Base-by-base conservation (phyloP, 2,113 vertebrate species). In the Lutjanus erythropterus region DNA sequence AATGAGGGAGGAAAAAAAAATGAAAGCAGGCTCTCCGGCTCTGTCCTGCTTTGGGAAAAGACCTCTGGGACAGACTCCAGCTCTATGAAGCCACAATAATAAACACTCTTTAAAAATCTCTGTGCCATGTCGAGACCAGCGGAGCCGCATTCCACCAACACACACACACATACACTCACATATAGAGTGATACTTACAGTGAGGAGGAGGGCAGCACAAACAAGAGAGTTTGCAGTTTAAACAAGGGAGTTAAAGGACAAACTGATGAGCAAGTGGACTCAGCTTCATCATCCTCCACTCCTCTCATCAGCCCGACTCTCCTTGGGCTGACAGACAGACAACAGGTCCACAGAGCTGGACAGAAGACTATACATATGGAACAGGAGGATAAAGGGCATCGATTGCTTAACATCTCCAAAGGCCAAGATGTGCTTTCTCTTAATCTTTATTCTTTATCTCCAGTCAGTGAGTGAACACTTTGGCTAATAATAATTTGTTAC, bases 81-180 rank as follows among this genome's bases (percentile, higher is more conserved):
- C 80, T 80, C 83, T 69, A 47, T 50, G 31, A 79, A 88, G 33
- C 58, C 71, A 80, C 62, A 85, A 75, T 68, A 75, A 89, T 72
- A 85, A 86, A 85, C 75, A 86, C 55, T 49, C 35, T 66, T 46
- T 37, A 8, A 29, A 69, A 66, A 60, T 60, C 67, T 56, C 68
- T 46, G 71, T 61, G 52, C 46, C 75, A 55, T 60, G 78, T 61
- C 41, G 52, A 60, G 64, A 82, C 70, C 35, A 62, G 71, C 37
- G 10, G 37, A 72, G 39, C 71, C 6, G 3, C 62, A 41, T 55
- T 72, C 33, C 46, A 55, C 25, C 6, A 39, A 49, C 16, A 35
- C 37, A n/a, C 37, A 16, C 58, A 37, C 46, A 31, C 58, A 42
- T 37, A 65, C 42, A 61, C 59, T 52, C 73, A 61, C 70, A 81